phyloP scores from a whole-genome alignment of 2,888 invertebrate genomes.

The Eumerus sabulonum region DNA sequence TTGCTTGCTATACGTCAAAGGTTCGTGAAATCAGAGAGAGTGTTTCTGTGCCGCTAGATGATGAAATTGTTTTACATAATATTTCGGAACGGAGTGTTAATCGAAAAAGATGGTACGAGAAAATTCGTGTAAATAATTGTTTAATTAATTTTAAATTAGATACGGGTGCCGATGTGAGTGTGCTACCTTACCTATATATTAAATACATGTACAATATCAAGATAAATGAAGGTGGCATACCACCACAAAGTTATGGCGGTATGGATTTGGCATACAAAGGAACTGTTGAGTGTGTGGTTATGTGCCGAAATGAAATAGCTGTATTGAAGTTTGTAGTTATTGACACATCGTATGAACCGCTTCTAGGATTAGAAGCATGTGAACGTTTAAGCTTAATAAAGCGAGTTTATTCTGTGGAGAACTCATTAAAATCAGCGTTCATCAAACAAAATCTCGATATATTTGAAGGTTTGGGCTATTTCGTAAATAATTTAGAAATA shows the following conservation, averaged over 20 bases:
- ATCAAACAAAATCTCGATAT: constrained; percentile 34
- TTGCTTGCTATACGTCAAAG: constrained; percentile 40
- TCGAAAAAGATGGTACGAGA: no score
- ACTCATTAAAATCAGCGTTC: constrained; percentile 4
- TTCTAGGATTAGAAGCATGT: neutral
- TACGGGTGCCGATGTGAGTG: constrained; percentile 50
- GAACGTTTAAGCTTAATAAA: constrained; percentile 49
- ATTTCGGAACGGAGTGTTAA: constrained; percentile 11
- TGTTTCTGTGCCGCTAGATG: constrained; percentile 1
- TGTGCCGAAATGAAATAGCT: constrained; percentile 46
- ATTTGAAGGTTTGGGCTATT: constrained; percentile 60
- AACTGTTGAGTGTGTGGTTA: constrained; percentile 32
- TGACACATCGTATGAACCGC: constrained; percentile 21
- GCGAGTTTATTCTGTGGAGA: constrained; percentile 29
- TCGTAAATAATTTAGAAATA: constrained; percentile 53
- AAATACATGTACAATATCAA: constrained; percentile 31
- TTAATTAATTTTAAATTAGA: no score
- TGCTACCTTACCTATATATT: constrained; percentile 43
- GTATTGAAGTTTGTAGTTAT: constrained; percentile 57
- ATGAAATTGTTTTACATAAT: constrained; percentile 30
- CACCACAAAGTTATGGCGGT: constrained; percentile 48
- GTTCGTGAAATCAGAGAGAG: constrained; percentile 20
- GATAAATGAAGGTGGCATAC: constrained; percentile 35
- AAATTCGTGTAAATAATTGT: no score
- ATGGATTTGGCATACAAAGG: constrained; percentile 43